Evolutionary conservation across 1,140 invertebrate genomes (phyloP).

Genomic region (Oryctes rhinoceros): DNA sequence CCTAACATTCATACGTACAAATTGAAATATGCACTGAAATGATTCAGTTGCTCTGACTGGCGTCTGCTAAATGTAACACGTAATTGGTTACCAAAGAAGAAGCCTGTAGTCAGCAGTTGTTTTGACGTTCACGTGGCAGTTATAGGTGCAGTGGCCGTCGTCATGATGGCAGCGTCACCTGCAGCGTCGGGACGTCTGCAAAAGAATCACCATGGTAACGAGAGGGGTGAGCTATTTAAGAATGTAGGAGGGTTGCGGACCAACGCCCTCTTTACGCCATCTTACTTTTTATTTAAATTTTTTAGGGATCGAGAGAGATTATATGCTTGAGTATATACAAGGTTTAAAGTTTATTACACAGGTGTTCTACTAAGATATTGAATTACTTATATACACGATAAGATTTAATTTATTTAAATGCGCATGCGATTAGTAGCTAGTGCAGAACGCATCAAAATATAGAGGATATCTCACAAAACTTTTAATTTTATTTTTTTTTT

Average conservation of each 20-base stretch:
- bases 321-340: background rate
- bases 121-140: conserved; percentile 44
- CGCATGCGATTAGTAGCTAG: too few species aligned
- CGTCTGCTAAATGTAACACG: conserved; percentile 39
- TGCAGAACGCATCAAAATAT: too few species aligned
- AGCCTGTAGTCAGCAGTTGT: conserved; percentile 37
- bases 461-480: too few species aligned
- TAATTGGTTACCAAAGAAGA: conserved; percentile 37
- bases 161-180: conserved; percentile 49
- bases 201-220: conserved; percentile 53
- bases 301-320: background rate
- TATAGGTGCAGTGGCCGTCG: conserved; percentile 46
- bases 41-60: conserved; percentile 30
- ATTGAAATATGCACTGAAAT: conserved; percentile 29
- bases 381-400: too few species aligned
- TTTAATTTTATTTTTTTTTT: too few species aligned
- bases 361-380: too few species aligned
- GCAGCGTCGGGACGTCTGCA: conserved; percentile 51
- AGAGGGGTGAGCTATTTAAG: conserved; percentile 52
- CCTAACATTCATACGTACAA: background rate
- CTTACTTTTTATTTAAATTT: conserved; percentile 49
- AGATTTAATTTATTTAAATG: too few species aligned
- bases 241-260: conserved; percentile 51
- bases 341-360: background rate
- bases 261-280: conserved; percentile 55